Conservation (phyloP, 2,888 invertebrate species). For the Hypsopygia costalis region DNA sequence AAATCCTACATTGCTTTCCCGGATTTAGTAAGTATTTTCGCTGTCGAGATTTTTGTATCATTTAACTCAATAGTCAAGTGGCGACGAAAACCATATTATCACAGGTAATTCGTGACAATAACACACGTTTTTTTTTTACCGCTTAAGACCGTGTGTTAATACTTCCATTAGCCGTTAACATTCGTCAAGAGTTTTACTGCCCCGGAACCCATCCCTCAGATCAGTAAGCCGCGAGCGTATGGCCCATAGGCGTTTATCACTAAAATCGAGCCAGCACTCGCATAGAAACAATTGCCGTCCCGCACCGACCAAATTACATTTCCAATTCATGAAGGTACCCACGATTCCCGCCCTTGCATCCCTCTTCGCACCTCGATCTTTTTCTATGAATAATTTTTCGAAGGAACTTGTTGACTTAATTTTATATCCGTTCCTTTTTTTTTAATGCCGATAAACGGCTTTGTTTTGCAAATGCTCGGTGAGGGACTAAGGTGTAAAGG, state of each 20-base stretch:
- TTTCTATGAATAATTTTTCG: slow-evolving; percentile 76
- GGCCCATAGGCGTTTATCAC: slow-evolving; percentile 44
- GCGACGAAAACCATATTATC: too few species aligned
- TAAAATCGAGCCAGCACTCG: slow-evolving; percentile 51
- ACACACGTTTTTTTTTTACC: too few species aligned
- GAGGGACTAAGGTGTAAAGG: not conserved
- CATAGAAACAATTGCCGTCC: slow-evolving; percentile 57
- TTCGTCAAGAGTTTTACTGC: not conserved
- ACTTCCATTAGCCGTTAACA: too few species aligned
- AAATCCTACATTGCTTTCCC: too few species aligned
- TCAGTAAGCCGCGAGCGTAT: slow-evolving; percentile 1
- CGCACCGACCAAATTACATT: slow-evolving; percentile 73
- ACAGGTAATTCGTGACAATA: too few species aligned
- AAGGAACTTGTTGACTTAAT: slow-evolving; percentile 75
- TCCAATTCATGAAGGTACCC: slow-evolving; percentile 77
- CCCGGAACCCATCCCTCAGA: not conserved
- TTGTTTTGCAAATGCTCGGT: slow-evolving; percentile 4
- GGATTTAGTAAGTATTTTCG: too few species aligned
- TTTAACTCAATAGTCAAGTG: too few species aligned
- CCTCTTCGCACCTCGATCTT: slow-evolving; percentile 53
- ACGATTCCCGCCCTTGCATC: slow-evolving; percentile 28
- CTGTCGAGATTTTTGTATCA: too few species aligned
- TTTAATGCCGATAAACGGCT: slow-evolving; percentile 25
- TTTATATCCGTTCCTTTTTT: slow-evolving; percentile 65
- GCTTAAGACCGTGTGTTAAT: too few species aligned